These are phyloP conservation scores for Drosophila borealis DNA, from an alignment of 2,888 invertebrate species.

Conservation along the genomic window DNA sequence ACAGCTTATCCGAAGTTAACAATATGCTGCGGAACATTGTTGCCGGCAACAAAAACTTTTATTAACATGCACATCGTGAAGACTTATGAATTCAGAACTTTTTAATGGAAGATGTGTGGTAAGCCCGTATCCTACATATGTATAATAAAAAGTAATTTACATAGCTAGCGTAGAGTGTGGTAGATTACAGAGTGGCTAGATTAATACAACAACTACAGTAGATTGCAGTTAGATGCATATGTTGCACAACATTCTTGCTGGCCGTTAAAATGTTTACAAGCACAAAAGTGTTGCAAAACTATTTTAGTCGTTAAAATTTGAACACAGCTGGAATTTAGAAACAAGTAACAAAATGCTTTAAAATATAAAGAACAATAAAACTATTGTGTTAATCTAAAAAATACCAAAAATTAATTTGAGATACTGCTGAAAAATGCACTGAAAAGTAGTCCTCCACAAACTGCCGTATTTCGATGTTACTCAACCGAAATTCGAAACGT, in stretches of 20 bases:
- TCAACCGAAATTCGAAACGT: too few species aligned
- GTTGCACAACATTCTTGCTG: slow-evolving; percentile 24
- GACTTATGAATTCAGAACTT: neutral
- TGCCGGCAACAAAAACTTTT: neutral
- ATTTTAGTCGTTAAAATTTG: neutral
- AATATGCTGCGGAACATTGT: neutral
- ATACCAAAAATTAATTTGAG: too few species aligned
- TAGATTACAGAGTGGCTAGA: too few species aligned
- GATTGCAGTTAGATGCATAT: neutral
- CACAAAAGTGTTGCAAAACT: neutral
- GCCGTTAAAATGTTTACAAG: slow-evolving; percentile 5
- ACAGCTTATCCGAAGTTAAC: neutral
- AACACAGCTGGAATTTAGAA: neutral
- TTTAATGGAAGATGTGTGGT: neutral
- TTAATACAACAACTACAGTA: too few species aligned
- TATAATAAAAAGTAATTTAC: neutral
- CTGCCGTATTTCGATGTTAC: too few species aligned
- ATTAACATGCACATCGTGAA: neutral
- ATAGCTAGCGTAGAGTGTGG: too few species aligned
- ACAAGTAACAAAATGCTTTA: neutral
- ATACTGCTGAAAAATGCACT: too few species aligned
- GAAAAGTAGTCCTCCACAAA: too few species aligned
- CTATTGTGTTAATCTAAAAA: too few species aligned
- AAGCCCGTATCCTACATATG: neutral
- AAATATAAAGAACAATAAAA: too few species aligned